Evolutionary conservation across 2,888 invertebrate genomes (phyloP), one percentile per base, ranked within the genome.

Genomic region (Tinea semifulvella): DNA sequence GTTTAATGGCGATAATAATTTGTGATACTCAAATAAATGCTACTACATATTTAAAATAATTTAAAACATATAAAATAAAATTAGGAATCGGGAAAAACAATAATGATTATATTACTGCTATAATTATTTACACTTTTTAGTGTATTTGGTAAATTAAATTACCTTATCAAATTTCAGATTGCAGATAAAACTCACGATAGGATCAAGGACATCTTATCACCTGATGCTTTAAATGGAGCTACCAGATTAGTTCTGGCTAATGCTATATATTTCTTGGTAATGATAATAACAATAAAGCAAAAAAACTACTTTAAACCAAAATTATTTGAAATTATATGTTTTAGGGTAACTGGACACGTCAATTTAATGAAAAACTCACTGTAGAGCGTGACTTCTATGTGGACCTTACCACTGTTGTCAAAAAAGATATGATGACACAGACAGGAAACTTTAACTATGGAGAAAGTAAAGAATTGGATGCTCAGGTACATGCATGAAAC

Each of bases 211-310:
- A 51, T 70, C 4, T 53, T 65, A 1, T 43, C 48, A 0, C 31
- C 57, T 2, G 45, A 50, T 1, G 48, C 56, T 46, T 52, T 71
- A 2, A 50, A 22, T 44, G 13, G 18, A 0, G 2, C 38, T 1
- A 65, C 66, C 3, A 49, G 59, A 20, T 14, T 68, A 10, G 60
- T 62, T 8, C 38, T 70, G 11, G 49, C 61, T 10, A 65, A 70
- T 44, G 65, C 61, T 22, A 48, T 71, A 10, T 68, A 64, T 46
- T 68, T 63, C 44, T 44, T 58, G 47, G 57, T 54, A 48, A 50
- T 36, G 36, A 4, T 36, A 36, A 14, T 8, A 31, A 11, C 6
- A n/a, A 31, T 5, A 5, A 11, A 11, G 6, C 11, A 11, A 7
- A 31, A n/a, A 31, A 7, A 11, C 11, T 31, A 31, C 4, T 10